phyloP scores from a whole-genome alignment of 2,888 invertebrate genomes.

The Caradrina kadenii region DNA sequence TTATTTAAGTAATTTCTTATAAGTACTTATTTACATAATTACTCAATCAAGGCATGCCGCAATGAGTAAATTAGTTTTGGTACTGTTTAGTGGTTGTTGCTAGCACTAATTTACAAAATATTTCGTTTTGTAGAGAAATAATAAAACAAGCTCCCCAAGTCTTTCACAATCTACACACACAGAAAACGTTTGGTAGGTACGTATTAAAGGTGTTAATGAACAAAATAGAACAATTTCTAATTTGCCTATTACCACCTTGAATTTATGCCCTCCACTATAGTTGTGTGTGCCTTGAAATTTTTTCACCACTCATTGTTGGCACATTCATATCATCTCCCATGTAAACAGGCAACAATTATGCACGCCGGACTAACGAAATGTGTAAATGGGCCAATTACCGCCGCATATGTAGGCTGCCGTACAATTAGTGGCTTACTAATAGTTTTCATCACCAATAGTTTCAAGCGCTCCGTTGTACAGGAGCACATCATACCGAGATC shows the following conservation, averaged over 20 bases:
- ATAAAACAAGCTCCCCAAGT: neutral
- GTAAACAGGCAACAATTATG: conserved; percentile 88
- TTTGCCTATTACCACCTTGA: conserved; percentile 72
- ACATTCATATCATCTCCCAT: conserved; percentile 81
- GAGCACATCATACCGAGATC: conserved; percentile 83
- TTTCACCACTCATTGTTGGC: conserved; percentile 77
- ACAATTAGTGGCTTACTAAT: conserved; percentile 89
- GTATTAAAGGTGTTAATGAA: conserved; percentile 12
- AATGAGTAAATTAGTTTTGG: conserved; percentile 9
- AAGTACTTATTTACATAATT: conserved; percentile 41
- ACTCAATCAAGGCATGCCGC: conserved; percentile 15
- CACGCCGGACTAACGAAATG: conserved; percentile 88
- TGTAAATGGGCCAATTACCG: conserved; percentile 91
- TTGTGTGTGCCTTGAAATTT: conserved; percentile 73
- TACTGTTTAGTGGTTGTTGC: neutral
- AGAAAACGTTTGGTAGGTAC: neutral
- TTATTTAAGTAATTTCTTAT: conserved; percentile 38
- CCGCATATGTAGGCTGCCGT: conserved; percentile 87
- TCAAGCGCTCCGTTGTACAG: conserved; percentile 76
- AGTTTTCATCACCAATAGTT: conserved; percentile 89
- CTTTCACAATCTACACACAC: conserved; percentile 11
- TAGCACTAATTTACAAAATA: neutral
- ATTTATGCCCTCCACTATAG: conserved; percentile 57
- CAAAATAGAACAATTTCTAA: conserved; percentile 58
- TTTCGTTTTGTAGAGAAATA: neutral